Conservation (phyloP, 2,113 vertebrate genomes). For the Nettapus auritus region DNA sequence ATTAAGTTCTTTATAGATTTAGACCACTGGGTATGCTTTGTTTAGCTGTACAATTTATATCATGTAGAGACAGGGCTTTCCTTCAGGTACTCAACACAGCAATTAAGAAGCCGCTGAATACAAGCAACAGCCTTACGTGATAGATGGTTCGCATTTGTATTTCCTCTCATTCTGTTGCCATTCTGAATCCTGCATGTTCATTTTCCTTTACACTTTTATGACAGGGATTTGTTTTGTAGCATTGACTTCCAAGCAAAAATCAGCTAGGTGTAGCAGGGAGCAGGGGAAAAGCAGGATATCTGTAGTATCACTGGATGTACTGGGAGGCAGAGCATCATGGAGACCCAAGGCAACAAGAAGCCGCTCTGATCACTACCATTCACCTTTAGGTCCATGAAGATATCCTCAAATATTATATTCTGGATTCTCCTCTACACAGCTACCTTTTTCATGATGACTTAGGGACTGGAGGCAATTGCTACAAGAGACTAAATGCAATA, state of each 20-base stretch:
- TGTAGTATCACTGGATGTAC: neutral
- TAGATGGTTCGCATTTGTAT: neutral
- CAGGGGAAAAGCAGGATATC: neutral
- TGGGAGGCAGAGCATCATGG: neutral
- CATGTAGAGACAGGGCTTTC: neutral
- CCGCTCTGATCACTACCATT: neutral
- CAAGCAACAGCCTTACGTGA: neutral
- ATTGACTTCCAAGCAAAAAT: neutral
- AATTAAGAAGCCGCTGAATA: slow-evolving; percentile 6
- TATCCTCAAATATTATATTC: neutral
- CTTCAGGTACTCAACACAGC: slow-evolving; percentile 36
- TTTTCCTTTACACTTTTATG: neutral
- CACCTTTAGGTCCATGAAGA: neutral
- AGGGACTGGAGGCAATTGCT: neutral
- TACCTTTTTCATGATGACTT: neutral
- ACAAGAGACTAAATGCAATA: neutral
- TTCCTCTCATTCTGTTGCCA: neutral
- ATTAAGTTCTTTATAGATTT: neutral
- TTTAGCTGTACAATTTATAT: slow-evolving; percentile 24
- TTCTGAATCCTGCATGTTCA: neutral
- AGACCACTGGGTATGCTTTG: slow-evolving; percentile 18
- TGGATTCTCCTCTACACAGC: neutral
- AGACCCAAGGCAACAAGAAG: neutral
- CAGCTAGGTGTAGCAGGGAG: neutral
- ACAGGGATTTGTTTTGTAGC: neutral